A percentile compares a stretch with the other conserved stretches of the same genome.
These are phyloP conservation scores for Drosophila falleni DNA, from an alignment of 2,888 invertebrate species.

Conservation along the genomic window DNA sequence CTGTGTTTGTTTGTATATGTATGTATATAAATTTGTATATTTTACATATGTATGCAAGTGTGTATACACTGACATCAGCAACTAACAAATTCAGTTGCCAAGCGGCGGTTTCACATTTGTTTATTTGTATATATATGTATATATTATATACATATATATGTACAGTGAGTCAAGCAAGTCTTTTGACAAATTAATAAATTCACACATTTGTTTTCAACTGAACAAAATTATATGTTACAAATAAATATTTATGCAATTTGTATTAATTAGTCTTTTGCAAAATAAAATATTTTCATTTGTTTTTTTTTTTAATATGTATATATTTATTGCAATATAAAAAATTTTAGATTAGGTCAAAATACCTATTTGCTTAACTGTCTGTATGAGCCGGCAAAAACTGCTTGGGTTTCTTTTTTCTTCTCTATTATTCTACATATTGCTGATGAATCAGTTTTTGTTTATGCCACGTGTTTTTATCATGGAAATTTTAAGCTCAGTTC, in stretches of 20 bases:
- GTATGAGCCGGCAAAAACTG: constrained; percentile 32
- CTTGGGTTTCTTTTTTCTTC: constrained; percentile 19
- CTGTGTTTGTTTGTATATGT: constrained; percentile 1
- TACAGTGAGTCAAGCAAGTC: too few relatives aligned
- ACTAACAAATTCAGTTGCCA: constrained; percentile 15
- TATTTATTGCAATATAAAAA: too few relatives aligned
- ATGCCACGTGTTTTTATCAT: constrained; percentile 33
- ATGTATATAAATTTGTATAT: too few relatives aligned
- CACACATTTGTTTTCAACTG: not conserved
- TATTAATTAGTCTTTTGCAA: too few relatives aligned
- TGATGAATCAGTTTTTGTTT: constrained; percentile 42
- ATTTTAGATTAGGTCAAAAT: too few relatives aligned
- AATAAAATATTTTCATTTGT: too few relatives aligned
- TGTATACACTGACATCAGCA: constrained; percentile 16
- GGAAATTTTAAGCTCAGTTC: not conserved
- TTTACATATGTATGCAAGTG: not conserved
- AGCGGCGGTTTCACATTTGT: constrained; percentile 33
- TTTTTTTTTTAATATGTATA: too few relatives aligned
- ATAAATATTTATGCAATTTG: too few relatives aligned
- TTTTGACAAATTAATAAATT: too few relatives aligned
- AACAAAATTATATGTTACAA: too few relatives aligned
- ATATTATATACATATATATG: too few relatives aligned
- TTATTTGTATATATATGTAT: constrained; percentile 7
- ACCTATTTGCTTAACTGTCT: not conserved
- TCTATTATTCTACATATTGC: constrained; percentile 22